Conservation (phyloP, 2,113 vertebrate species). For the Murina feae region DNA sequence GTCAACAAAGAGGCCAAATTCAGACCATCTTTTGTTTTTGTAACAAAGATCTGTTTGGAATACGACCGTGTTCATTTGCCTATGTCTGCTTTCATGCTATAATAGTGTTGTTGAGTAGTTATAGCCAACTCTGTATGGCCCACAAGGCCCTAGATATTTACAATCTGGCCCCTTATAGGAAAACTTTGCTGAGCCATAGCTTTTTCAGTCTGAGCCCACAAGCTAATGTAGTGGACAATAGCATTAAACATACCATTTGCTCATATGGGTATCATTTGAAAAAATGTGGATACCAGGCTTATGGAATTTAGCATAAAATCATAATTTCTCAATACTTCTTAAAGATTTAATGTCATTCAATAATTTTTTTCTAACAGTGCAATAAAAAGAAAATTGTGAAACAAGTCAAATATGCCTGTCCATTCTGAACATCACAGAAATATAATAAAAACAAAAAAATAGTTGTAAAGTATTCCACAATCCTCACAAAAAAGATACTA, state of each 20-base stretch:
- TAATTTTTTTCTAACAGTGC: not conserved
- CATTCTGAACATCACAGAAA: slow-evolving; percentile 20
- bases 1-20: not conserved
- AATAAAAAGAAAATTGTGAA: slow-evolving; percentile 19
- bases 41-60: not conserved
- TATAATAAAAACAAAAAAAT: slow-evolving; percentile 39
- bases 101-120: not conserved
- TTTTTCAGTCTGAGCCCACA: not conserved
- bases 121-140: not conserved
- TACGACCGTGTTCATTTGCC: not conserved
- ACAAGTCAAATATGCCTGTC: not conserved
- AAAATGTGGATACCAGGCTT: not conserved
- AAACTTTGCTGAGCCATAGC: not conserved
- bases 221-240: not conserved
- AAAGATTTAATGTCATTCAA: not conserved
- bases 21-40: not conserved
- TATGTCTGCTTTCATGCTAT: not conserved
- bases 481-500: not conserved
- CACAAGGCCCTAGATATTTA: not conserved
- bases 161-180: not conserved
- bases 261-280: not conserved
- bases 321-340: not conserved
- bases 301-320: not conserved
- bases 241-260: not conserved
- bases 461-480: not conserved